These are phyloP conservation scores for Oscheius sp. DNA, from an alignment of 2,888 invertebrate species.

Conservation along the genomic window DNA sequence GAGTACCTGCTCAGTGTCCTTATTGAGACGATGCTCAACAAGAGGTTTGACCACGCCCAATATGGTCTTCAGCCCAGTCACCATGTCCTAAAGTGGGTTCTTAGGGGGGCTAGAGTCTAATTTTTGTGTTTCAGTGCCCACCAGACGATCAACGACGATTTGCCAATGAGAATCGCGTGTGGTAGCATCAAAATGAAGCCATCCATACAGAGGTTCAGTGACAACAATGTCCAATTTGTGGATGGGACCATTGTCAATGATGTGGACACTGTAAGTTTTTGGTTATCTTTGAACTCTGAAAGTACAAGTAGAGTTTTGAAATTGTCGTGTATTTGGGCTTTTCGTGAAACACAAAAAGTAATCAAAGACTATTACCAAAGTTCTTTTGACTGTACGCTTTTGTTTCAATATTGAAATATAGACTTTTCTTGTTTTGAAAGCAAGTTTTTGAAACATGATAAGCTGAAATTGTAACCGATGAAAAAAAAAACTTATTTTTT, in stretches of 20 bases:
- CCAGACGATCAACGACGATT: conserved; percentile 75
- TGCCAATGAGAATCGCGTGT: conserved; percentile 75
- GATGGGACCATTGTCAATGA: conserved; percentile 56
- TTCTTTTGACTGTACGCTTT: not conserved
- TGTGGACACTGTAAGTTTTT: conserved; percentile 44
- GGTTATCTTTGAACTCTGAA: no score
- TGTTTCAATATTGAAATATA: no score
- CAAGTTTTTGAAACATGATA: no score
- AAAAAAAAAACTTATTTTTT: not conserved
- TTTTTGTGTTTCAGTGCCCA: conserved; percentile 51
- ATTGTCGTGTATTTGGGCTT: not conserved
- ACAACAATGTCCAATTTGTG: conserved; percentile 52
- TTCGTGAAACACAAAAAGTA: not conserved
- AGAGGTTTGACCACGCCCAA: conserved; percentile 71
- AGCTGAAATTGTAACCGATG: no score
- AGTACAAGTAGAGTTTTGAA: not conserved
- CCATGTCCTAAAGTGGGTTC: conserved; percentile 33
- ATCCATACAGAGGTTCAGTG: conserved; percentile 55
- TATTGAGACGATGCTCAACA: conserved; percentile 48
- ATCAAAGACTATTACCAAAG: not conserved
- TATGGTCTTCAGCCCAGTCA: conserved; percentile 75
- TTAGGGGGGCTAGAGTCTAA: not conserved
- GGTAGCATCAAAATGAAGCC: conserved; percentile 57
- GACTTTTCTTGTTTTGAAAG: no score
- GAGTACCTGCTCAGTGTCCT: conserved; percentile 29